Evolutionary conservation across 2,113 vertebrate genomes (phyloP).

Genomic region (Gymnocephalus cernua): DNA sequence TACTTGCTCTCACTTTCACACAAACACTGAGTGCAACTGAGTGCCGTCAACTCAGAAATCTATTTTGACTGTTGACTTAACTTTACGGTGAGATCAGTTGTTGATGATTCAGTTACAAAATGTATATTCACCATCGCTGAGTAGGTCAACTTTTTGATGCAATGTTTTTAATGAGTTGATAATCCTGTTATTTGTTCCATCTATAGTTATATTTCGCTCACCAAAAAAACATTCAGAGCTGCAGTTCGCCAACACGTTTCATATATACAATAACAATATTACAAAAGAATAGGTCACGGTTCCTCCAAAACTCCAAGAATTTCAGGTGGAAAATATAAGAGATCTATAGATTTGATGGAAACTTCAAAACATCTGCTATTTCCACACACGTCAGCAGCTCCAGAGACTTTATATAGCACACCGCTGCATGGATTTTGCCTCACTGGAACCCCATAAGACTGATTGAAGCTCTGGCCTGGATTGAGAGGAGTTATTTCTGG

Average conservation of each 20-base stretch:
- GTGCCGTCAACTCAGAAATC: background rate
- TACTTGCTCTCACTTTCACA: background rate
- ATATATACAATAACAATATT: background rate
- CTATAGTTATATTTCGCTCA: background rate
- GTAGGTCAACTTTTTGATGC: background rate
- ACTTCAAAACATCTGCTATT: constrained; percentile 5
- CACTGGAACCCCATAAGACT: constrained; percentile 69
- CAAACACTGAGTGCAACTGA: constrained; percentile 18
- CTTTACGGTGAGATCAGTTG: constrained; percentile 5
- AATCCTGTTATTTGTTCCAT: background rate
- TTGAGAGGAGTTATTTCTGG: constrained; percentile 81
- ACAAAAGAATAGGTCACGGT: background rate
- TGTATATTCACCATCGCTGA: background rate
- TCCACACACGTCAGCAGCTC: constrained; percentile 34
- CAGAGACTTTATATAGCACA: constrained; percentile 48
- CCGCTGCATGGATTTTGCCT: constrained; percentile 50
- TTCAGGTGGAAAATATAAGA: background rate
- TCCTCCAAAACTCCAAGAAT: background rate
- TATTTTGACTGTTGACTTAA: background rate
- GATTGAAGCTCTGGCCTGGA: constrained; percentile 76
- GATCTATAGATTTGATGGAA: background rate
- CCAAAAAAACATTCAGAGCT: background rate
- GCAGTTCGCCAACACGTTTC: background rate
- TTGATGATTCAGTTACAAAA: background rate
- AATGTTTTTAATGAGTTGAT: constrained; percentile 1